phyloP scores from a whole-genome alignment of 2,888 invertebrate genomes.

The Dasypolia templi region DNA sequence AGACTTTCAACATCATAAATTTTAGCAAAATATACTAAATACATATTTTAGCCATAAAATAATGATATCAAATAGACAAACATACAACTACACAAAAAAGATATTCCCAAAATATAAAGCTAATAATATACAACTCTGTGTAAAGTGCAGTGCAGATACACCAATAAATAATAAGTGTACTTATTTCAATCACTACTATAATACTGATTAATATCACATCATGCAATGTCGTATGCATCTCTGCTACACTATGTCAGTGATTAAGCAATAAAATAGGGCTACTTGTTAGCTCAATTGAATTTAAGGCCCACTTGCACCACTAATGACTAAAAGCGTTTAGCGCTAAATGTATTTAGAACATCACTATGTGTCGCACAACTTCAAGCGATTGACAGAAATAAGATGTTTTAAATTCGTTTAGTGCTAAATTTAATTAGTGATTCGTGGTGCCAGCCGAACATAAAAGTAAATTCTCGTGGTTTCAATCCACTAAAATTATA shows the following conservation, averaged over 20 bases:
- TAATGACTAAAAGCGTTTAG: neutral
- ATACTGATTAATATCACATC: conserved; percentile 58
- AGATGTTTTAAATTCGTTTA: neutral
- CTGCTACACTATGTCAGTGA: conserved; percentile 57
- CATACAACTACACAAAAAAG: conserved; percentile 40
- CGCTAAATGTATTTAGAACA: neutral
- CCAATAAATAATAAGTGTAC: conserved; percentile 52
- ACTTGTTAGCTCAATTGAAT: neutral
- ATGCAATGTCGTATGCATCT: conserved; percentile 57
- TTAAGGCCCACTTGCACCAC: neutral
- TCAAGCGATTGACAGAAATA: neutral
- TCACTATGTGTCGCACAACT: neutral
- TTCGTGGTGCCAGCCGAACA: neutral
- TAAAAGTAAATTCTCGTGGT: neutral
- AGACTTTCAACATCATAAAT: conserved; percentile 3
- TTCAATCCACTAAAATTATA: neutral
- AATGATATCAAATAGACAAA: conserved; percentile 31
- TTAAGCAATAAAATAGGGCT: conserved; percentile 7
- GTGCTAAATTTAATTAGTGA: no score
- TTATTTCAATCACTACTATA: conserved; percentile 48
- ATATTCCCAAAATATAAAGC: conserved; percentile 62
- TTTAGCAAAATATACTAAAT: conserved; percentile 33
- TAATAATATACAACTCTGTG: conserved; percentile 54
- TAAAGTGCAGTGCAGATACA: conserved; percentile 71
- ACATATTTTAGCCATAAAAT: conserved; percentile 36